Evolutionary conservation across 2,797 vertebrate species (phyloP).

Genomic region (Sebastes steindachneri): DNA sequence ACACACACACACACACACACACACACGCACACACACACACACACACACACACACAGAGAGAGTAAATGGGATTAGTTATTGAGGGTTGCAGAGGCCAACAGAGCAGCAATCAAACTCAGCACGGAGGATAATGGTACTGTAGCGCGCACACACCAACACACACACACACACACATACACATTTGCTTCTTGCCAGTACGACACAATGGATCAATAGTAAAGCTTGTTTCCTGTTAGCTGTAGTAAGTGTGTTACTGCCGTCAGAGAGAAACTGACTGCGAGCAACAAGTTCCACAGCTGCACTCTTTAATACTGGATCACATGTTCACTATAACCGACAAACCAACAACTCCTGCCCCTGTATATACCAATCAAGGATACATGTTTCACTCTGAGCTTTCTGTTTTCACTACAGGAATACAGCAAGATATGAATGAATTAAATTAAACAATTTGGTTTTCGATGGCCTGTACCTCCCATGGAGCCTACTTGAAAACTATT

Average conservation of each 20-base stretch:
- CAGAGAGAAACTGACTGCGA: not conserved
- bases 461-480: no score
- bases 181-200: not conserved
- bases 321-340: no score
- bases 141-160: not conserved
- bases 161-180: not conserved
- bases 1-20: not conserved
- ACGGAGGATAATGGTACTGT: not conserved
- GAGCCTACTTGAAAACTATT: no score
- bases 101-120: not conserved
- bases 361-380: no score
- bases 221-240: constrained; percentile 5
- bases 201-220: not conserved
- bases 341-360: no score
- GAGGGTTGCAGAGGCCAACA: not conserved
- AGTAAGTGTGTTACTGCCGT: not conserved
- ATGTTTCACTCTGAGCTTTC: no score
- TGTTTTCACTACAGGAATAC: no score
- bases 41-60: not conserved
- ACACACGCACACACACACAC: not conserved
- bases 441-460: no score
- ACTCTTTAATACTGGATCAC: no score
- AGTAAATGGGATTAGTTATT: not conserved
- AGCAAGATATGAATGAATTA: no score
- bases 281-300: not conserved